Evolutionary conservation across 2,888 invertebrate species (phyloP).

Genomic region (Meghimatium bilineatum): DNA sequence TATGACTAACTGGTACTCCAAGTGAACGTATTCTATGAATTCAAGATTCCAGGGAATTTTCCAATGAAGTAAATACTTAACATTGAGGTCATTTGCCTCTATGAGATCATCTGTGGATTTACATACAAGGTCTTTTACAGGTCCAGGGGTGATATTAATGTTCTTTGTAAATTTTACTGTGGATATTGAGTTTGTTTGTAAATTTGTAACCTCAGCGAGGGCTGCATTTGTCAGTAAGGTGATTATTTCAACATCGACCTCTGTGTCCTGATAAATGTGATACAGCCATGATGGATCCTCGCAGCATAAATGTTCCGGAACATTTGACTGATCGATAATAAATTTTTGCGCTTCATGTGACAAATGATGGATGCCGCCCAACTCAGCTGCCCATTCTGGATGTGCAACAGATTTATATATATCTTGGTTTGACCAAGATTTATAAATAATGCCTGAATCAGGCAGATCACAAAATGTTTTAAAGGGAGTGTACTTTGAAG

Average conservation of each 20-base stretch:
- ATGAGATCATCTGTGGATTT: neutral
- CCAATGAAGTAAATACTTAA: slow-evolving; percentile 29
- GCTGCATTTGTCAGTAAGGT: slow-evolving; percentile 56
- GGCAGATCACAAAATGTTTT: slow-evolving; percentile 75
- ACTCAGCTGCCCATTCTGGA: slow-evolving; percentile 73
- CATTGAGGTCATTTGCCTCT: neutral
- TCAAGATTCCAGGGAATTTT: slow-evolving; percentile 37
- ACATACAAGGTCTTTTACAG: slow-evolving; percentile 22
- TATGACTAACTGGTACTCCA: slow-evolving; percentile 28
- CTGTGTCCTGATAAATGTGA: slow-evolving; percentile 79
- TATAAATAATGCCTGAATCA: slow-evolving; percentile 75
- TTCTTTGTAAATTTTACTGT: neutral
- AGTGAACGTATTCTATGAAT: slow-evolving; percentile 2
- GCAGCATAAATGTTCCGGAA: slow-evolving; percentile 78
- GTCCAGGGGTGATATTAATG: slow-evolving; percentile 12
- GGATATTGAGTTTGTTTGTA: neutral
- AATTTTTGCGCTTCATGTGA: slow-evolving; percentile 64
- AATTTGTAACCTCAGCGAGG: slow-evolving; percentile 38
- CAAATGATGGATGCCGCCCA: slow-evolving; percentile 78
- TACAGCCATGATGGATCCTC: slow-evolving; percentile 79
- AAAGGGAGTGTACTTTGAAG: slow-evolving; percentile 78
- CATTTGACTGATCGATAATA: slow-evolving; percentile 69
- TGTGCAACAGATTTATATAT: slow-evolving; percentile 71
- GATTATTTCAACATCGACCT: slow-evolving; percentile 71
- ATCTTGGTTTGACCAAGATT: slow-evolving; percentile 77